Evolutionary conservation across 2,888 invertebrate genomes (phyloP).

Genomic region (Dasypogon diadema): DNA sequence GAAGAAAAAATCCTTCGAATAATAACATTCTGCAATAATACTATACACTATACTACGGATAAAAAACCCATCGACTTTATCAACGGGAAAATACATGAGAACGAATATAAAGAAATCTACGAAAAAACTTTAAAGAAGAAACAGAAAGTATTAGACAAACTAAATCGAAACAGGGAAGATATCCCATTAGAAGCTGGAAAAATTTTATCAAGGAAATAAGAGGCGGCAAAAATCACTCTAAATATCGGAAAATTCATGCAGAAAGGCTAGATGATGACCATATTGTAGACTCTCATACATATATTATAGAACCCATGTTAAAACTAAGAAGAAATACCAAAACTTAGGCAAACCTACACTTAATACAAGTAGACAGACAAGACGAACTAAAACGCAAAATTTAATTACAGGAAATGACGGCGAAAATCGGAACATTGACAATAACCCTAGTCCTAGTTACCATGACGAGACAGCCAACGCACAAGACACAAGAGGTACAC

Average conservation of each 20-base stretch:
- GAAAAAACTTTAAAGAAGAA: conserved; percentile 13
- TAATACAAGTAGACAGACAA: too few species aligned
- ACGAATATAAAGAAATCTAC: background rate
- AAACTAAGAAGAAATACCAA: background rate
- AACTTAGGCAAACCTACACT: background rate
- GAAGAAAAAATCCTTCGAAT: background rate
- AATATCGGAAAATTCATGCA: background rate
- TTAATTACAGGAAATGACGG: background rate
- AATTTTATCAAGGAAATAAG: too few species aligned
- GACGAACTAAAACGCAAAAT: background rate
- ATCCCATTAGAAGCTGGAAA: background rate
- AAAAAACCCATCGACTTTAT: conserved; percentile 19
- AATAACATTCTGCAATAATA: conserved; percentile 15
- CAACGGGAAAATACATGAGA: background rate
- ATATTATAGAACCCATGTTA: background rate
- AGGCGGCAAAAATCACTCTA: accelerated
- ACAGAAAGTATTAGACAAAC: background rate
- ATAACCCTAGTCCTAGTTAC: background rate
- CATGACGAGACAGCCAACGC: background rate
- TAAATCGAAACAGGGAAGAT: background rate
- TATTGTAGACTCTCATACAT: background rate
- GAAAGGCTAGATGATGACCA: background rate
- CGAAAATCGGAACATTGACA: background rate
- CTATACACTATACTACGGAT: background rate
- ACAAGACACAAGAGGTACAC: background rate